A percentile compares a stretch with the other conserved stretches of the same genome.
Evolutionary conservation across 2,888 invertebrate species (phyloP).

Genomic region (Pegoplata infirma): DNA sequence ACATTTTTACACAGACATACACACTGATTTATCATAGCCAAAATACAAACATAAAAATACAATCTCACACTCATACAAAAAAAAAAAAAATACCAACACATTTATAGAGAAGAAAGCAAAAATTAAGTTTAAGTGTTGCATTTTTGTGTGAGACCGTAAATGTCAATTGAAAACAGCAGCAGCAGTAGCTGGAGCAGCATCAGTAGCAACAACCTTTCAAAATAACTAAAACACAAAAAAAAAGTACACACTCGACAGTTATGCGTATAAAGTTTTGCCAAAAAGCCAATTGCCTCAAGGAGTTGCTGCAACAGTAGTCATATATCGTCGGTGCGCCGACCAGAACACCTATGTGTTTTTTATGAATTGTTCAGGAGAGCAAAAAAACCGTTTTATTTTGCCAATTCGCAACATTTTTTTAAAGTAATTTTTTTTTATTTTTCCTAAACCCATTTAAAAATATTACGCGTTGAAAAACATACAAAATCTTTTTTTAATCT

Average conservation of each 20-base stretch:
- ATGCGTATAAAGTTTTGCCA: conserved; percentile 47
- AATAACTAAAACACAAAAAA: conserved; percentile 16
- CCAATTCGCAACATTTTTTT: too few relatives aligned
- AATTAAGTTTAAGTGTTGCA: conserved; percentile 50
- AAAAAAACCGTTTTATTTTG: too few relatives aligned
- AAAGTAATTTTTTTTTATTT: too few relatives aligned
- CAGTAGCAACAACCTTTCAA: conserved; percentile 15
- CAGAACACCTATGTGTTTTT: too few relatives aligned
- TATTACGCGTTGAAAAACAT: too few relatives aligned
- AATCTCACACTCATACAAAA: neutral
- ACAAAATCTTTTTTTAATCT: too few relatives aligned
- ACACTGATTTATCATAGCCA: too few relatives aligned
- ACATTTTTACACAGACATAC: neutral
- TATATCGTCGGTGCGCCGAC: too few relatives aligned
- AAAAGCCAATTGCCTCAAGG: conserved; percentile 57
- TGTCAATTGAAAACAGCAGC: conserved; percentile 34
- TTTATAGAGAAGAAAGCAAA: conserved; percentile 10
- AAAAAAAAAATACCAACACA: too few relatives aligned
- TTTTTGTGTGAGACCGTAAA: conserved; percentile 57
- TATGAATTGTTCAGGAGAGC: too few relatives aligned
- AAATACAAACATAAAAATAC: neutral
- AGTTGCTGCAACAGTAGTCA: conserved; percentile 31
- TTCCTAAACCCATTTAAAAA: too few relatives aligned
- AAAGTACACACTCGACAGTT: conserved; percentile 43
- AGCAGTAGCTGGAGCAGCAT: conserved; percentile 9